Evolutionary conservation across 2,113 vertebrate species (phyloP).

Genomic region (Anseranas semipalmata): DNA sequence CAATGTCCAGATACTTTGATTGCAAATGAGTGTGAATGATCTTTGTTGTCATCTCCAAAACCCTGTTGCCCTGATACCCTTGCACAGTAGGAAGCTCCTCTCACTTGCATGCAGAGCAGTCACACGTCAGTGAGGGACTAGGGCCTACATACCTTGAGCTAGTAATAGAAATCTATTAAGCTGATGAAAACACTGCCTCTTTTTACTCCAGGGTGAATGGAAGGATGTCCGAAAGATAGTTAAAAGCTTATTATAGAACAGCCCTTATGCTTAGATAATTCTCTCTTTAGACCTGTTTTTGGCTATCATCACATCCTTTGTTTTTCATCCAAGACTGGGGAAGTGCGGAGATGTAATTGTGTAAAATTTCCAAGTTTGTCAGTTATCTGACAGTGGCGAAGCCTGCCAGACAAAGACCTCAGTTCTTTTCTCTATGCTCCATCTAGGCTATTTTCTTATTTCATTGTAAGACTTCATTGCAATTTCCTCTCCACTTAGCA

Average conservation of each 20-base stretch:
- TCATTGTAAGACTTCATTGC: neutral
- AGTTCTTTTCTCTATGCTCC: neutral
- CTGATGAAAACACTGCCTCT: neutral
- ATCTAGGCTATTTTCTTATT: neutral
- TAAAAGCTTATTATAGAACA: neutral
- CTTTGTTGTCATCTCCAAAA: neutral
- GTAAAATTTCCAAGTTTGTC: neutral
- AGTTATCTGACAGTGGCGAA: neutral
- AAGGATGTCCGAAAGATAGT: neutral
- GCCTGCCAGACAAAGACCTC: neutral
- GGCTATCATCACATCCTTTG: neutral
- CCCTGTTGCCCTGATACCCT: neutral
- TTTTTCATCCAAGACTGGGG: neutral
- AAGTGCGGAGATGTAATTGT: neutral
- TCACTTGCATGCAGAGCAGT: accelerated
- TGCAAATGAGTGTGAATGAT: neutral
- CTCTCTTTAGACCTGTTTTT: neutral
- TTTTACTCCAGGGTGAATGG: neutral
- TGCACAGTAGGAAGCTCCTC: neutral
- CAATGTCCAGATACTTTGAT: neutral
- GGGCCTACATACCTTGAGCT: neutral
- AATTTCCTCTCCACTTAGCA: neutral
- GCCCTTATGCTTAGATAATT: neutral
- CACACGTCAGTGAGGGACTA: too few species aligned
- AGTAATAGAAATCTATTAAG: neutral